Evolutionary conservation across 2,113 vertebrate species (phyloP).

Genomic region (Sula dactylatra): DNA sequence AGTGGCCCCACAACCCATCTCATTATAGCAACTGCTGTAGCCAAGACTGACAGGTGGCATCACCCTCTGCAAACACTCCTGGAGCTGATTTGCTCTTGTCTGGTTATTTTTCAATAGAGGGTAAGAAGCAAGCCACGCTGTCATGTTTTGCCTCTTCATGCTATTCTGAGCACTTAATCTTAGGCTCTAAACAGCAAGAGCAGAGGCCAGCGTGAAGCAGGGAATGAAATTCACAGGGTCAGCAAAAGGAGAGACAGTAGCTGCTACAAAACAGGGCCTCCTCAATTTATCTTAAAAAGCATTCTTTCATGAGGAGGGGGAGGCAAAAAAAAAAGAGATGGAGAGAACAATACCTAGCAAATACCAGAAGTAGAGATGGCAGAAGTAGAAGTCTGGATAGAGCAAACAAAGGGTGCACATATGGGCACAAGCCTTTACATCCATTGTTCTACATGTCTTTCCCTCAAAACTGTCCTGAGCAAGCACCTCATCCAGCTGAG

Average conservation of each 20-base stretch:
- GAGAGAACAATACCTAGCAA: background rate
- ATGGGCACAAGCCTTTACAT: background rate
- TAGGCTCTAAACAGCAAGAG: background rate
- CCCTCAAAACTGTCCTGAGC: background rate
- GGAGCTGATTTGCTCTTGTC: conserved; percentile 23
- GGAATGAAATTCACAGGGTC: background rate
- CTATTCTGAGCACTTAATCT: conserved; percentile 27
- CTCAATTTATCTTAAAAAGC: background rate
- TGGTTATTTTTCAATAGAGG: conserved; percentile 55
- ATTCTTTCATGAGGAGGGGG: background rate
- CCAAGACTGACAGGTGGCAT: conserved; percentile 33
- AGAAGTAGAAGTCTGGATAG: background rate
- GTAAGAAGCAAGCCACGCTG: background rate
- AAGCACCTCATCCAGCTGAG: background rate
- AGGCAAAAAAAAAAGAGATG: too few species aligned
- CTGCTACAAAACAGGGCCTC: background rate
- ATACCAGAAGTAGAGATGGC: background rate
- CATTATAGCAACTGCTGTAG: background rate
- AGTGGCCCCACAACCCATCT: background rate
- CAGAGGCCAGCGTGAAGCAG: background rate
- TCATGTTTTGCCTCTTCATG: background rate
- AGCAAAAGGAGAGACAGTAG: background rate
- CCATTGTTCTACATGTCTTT: background rate
- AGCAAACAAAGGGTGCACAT: background rate
- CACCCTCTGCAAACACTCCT: background rate